A percentile compares a stretch with the other conserved stretches of the same genome.
Evolutionary conservation across 2,113 vertebrate species (phyloP).

Genomic region (Copsychus sechellarum): DNA sequence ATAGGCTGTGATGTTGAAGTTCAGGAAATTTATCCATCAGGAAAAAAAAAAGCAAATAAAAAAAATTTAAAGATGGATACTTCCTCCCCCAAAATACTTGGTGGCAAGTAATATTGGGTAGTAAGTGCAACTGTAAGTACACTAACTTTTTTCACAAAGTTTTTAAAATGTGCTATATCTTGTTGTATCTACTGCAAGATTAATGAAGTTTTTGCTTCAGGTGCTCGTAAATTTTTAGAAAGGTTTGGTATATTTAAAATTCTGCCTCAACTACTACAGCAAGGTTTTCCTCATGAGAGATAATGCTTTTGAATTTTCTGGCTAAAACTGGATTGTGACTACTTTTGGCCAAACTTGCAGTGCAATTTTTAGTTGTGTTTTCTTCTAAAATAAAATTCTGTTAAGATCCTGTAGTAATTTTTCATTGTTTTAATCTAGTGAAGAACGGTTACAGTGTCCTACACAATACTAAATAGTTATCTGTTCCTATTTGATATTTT

Average conservation of each 20-base stretch:
- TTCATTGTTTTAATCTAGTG: not conserved
- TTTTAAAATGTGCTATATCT: not conserved
- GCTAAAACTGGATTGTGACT: not conserved
- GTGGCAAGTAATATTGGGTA: not conserved
- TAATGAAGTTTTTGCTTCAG: not conserved
- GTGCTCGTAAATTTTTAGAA: not conserved
- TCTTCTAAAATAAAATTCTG: not conserved
- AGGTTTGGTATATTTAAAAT: not conserved
- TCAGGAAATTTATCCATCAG: not conserved
- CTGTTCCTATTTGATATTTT: not conserved
- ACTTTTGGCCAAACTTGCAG: not conserved
- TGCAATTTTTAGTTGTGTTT: not conserved
- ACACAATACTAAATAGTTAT: not conserved
- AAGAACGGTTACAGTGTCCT: not conserved
- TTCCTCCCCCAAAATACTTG: fast-evolving
- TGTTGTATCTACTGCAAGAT: not conserved
- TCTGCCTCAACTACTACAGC: not conserved
- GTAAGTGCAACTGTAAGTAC: not conserved
- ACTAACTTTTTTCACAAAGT: not conserved
- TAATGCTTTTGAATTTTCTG: not conserved
- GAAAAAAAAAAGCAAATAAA: not conserved
- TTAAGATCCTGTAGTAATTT: not conserved
- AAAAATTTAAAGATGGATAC: not conserved
- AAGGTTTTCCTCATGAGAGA: not conserved
- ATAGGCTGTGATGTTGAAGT: not conserved